Conservation (phyloP, 1,140 invertebrate species). For the Drosophila serrata region DNA sequence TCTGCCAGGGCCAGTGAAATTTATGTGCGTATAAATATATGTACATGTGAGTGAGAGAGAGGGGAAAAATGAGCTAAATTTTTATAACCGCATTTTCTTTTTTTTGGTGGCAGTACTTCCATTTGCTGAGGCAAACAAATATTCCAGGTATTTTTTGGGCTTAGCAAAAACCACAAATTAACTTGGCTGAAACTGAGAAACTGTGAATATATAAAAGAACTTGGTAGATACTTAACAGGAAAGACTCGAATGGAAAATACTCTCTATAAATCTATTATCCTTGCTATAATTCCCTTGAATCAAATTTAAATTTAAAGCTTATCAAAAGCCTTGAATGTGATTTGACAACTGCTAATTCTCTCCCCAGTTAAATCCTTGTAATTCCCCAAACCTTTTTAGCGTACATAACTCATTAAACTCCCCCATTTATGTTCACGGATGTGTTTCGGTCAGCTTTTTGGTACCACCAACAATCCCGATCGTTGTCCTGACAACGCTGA, state of each 20-base stretch:
- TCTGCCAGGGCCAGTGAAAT: conserved; percentile 60
- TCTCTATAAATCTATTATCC: not conserved
- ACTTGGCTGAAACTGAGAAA: conserved; percentile 46
- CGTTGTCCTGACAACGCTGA: conserved; percentile 48
- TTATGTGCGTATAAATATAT: conserved; percentile 79
- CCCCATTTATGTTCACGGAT: conserved; percentile 14
- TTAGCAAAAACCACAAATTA: conserved; percentile 72
- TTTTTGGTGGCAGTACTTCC: conserved; percentile 19
- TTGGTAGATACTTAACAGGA: not conserved
- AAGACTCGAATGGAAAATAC: conserved; percentile 2
- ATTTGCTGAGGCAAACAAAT: conserved; percentile 17
- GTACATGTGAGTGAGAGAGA: conserved; percentile 59
- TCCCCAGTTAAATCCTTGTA: not conserved
- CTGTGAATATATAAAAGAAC: conserved; percentile 4
- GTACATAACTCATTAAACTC: conserved; percentile 14
- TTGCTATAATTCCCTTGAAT: not conserved
- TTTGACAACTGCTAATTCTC: conserved; percentile 15
- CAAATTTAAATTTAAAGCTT: not conserved
- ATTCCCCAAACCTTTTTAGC: conserved; percentile 17
- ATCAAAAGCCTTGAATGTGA: not conserved
- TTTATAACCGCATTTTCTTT: conserved; percentile 60
- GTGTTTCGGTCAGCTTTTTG: conserved; percentile 9
- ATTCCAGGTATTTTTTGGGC: conserved; percentile 57
- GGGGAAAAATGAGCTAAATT: conserved; percentile 63
- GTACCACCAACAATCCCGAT: conserved; percentile 16